These are phyloP conservation scores for Anoplolepis gracilipes DNA, from an alignment of 1,140 invertebrate genomes.

Conservation along the genomic window DNA sequence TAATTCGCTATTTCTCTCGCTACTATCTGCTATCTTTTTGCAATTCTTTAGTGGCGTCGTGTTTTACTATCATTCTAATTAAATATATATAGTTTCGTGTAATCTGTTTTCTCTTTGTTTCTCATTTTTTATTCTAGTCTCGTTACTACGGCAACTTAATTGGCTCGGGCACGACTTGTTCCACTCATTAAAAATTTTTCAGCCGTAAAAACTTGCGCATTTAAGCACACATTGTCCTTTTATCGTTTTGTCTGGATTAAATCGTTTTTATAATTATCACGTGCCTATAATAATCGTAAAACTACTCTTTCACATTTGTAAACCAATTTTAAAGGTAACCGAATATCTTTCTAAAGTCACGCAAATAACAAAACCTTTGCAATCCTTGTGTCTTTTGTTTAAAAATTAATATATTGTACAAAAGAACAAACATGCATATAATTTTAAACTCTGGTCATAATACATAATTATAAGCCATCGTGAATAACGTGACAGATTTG, in stretches of 20 bases:
- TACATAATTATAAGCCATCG: not conserved
- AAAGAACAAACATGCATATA: not conserved
- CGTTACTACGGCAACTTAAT: constrained; percentile 18
- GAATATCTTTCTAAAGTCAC: constrained; percentile 10
- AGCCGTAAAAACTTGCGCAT: constrained; percentile 68
- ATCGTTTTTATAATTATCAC: constrained; percentile 47
- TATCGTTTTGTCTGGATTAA: constrained; percentile 16
- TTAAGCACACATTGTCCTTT: constrained; percentile 31
- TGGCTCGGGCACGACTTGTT: constrained; percentile 55
- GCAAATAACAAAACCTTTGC: not conserved
- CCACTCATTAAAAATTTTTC: constrained; percentile 72
- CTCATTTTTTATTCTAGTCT: constrained; percentile 8
- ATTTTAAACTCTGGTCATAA: not conserved
- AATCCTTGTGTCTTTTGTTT: not conserved
- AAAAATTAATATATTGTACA: not conserved
- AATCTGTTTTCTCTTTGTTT: not conserved
- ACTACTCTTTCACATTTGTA: not conserved
- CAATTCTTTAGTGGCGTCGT: constrained; percentile 70
- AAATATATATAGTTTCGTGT: constrained; percentile 69
- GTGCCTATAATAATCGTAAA: constrained; percentile 33
- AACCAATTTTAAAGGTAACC: not conserved
- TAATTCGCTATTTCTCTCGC: constrained; percentile 1
- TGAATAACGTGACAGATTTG: not conserved
- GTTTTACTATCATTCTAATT: constrained; percentile 75
- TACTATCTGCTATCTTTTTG: constrained; percentile 41